phyloP scores from a whole-genome alignment of 2,888 invertebrate species.

The Synanthedon andrenaeformis region DNA sequence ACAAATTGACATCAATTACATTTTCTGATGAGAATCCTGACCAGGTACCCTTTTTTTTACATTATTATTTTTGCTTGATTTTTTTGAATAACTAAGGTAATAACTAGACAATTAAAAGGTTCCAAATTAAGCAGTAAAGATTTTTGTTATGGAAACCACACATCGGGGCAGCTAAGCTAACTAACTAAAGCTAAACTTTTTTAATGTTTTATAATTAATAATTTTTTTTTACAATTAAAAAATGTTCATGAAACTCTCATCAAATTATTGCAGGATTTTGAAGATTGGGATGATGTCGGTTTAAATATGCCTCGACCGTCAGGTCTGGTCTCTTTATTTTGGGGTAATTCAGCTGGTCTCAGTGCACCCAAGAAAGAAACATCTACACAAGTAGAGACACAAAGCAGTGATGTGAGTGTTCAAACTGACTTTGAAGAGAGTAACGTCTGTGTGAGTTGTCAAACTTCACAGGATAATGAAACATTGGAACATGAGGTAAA shows the following conservation, averaged over 20 bases:
- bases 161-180: too few relatives aligned
- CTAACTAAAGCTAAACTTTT: too few relatives aligned
- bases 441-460: slow-evolving; percentile 55
- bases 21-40: slow-evolving; percentile 92
- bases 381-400: slow-evolving; percentile 57
- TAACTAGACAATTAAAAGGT: too few relatives aligned
- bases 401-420: slow-evolving; percentile 31
- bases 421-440: slow-evolving; percentile 62
- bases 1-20: slow-evolving; percentile 89
- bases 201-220: too few relatives aligned
- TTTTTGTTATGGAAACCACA: too few relatives aligned
- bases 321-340: slow-evolving; percentile 76
- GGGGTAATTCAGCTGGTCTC: slow-evolving; percentile 59
- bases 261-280: slow-evolving; percentile 76
- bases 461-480: slow-evolving; percentile 41
- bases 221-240: too few relatives aligned
- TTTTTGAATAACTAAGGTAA: background rate
- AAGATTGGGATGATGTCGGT: slow-evolving; percentile 93
- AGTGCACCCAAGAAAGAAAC: slow-evolving; percentile 50
- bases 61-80: background rate
- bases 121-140: background rate
- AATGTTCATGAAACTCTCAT: background rate
- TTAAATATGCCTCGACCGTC: slow-evolving; percentile 86
- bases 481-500: slow-evolving; percentile 61
- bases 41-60: slow-evolving; percentile 68